Base-by-base conservation (phyloP, 1,140 invertebrate genomes). In the Chironomus tepperi region DNA sequence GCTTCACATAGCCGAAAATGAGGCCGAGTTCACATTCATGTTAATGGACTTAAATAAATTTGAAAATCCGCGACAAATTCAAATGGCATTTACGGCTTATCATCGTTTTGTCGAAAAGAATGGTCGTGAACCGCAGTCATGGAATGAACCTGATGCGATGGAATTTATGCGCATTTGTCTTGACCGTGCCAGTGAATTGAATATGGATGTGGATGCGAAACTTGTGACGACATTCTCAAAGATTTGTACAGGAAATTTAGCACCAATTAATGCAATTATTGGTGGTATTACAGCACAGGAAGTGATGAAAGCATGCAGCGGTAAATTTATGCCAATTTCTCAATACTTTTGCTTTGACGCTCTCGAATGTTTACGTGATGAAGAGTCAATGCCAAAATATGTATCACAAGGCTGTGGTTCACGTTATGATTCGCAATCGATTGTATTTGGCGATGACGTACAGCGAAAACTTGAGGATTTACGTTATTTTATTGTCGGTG, bases 291-390 rank as follows among this genome's bases (percentile, higher is more conserved):
- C 98, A 34, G 97, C 97, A 65, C 96, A 98, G 83, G 96, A 98
- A 86, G 92, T 96, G 1, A 98, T 99, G 91, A 99, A 99, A 84
- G 97, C 97, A 1, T 97, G 95, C 82, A 96, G 93, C 76, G 97
- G 97, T 64, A 99, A 99, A 83, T 99, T 99, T 81, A 90, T 89
- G 76, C 98, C 98, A 0, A 93, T 99, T 75, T 88, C 87, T 78
- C 98, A 99, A 80, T 99, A 93, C 91, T 81, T 99, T 8, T 99
- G 99, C 82, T 96, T 96, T 82, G 97, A 99, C 85, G 93, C 96
- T 6, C 85, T 97, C 16, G 98, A 99, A 84, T 97, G 95, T 83
- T 83, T 99, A 75, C 94, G 95, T 0, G 87, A 87, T 73, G 78
- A 85, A 75, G 79, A 84, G 3, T 79, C 82, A 43, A 83, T 84